phyloP scores from a whole-genome alignment of 2,797 vertebrate species.

The Stomatorhinus walkeri region DNA sequence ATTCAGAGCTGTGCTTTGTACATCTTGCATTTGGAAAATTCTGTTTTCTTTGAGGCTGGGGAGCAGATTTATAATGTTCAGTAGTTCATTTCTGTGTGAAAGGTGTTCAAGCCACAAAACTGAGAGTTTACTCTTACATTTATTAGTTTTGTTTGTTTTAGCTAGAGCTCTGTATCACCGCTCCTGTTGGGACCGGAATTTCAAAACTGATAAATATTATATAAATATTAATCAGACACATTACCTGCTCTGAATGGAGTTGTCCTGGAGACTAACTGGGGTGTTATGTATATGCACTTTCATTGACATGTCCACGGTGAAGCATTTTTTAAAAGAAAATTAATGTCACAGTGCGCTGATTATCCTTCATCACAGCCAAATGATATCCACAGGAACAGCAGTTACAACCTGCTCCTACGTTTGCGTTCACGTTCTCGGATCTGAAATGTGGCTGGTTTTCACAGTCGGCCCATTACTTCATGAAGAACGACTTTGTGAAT shows the following conservation, averaged over 20 bases:
- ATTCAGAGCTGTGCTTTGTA: background rate
- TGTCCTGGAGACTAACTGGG: background rate
- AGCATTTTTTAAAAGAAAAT: background rate
- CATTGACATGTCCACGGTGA: background rate
- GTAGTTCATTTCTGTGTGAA: background rate
- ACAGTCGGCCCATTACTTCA: background rate
- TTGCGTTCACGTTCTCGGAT: background rate
- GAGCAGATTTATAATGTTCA: background rate
- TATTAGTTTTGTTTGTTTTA: background rate
- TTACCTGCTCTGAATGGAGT: background rate
- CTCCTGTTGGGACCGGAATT: background rate
- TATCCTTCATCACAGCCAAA: background rate
- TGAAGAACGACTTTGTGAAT: background rate
- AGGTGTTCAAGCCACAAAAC: background rate
- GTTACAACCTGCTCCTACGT: background rate
- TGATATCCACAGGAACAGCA: background rate
- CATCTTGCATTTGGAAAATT: background rate
- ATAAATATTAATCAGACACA: background rate
- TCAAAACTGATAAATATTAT: background rate
- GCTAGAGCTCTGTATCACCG: background rate
- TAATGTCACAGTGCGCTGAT: background rate
- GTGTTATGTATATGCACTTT: background rate
- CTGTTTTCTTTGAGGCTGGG: background rate
- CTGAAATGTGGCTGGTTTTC: background rate
- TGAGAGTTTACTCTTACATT: background rate